Base-by-base conservation (phyloP, 2,113 vertebrate genomes). In the Corythaeola cristata region DNA sequence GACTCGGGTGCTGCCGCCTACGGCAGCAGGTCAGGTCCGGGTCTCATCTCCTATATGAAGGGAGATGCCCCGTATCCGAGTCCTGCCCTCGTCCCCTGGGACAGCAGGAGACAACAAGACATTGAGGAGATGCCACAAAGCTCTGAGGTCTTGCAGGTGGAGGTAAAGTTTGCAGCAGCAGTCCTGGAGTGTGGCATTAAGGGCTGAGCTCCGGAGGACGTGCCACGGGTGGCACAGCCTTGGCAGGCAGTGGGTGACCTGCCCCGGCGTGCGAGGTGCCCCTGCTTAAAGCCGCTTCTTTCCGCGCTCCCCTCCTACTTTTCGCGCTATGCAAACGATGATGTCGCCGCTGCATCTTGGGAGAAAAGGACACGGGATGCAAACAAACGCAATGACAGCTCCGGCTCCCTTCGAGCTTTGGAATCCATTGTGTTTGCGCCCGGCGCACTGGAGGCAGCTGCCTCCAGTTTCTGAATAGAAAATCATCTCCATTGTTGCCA, bases 401-500 rank as follows among this genome's bases (percentile, higher is more conserved):
- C 88, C n/a, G 32, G 21, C 85, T 88, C n/a, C 83, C 89, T 87
- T 32, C 49, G 39, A 89, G 94, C 94, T 91, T 63, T 32, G 90
- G 83, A 92, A 94, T 93, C 96, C 93, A 88, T 97, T 97, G 97
- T 97, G 91, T 33, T 35, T 22, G 30, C 21, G 8, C 63, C 91
- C 63, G 32, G 81, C 8, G 7, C 37, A 67, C 20, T 80, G 93
- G 86, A 93, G 97, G 96, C 97, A 97, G 97, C 96, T 97, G 97
- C 97, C 89, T 49, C 80, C 24, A 55, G 90, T 28, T 75, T 56
- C 89, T 96, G 95, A 94, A 96, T 89, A 96, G 94, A 93, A 94
- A 96, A 90, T 89, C 91, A 89, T 91, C 95, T 4, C 96, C 94
- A 96, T 97, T 97, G 96, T 97, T 80, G 79, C 24, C 90, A 23